Conservation (phyloP, 1,140 invertebrate genomes). For the Drosophila truncata region DNA sequence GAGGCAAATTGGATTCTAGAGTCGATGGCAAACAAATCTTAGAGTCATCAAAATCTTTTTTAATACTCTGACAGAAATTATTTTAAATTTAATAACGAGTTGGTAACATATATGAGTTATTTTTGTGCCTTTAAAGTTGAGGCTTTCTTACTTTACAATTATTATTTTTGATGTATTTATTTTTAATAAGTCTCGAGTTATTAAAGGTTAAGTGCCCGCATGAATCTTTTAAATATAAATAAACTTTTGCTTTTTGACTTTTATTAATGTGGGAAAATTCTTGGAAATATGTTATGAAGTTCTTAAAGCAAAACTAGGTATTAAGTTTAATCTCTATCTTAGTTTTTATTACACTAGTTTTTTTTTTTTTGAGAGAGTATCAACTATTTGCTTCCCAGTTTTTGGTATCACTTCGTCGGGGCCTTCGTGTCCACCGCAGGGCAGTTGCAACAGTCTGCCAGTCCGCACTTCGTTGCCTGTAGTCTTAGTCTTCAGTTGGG, state of each 20-base stretch:
- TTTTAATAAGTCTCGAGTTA: not conserved
- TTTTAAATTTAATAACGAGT: no score
- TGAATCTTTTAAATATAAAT: no score
- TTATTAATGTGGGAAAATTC: not conserved
- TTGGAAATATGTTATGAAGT: not conserved
- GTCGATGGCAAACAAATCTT: conserved; percentile 57
- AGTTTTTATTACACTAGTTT: no score
- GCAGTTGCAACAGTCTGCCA: conserved; percentile 48
- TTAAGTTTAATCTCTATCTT: not conserved
- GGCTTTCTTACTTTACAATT: not conserved
- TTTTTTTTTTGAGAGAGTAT: conserved; percentile 1
- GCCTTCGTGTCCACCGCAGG: conserved; percentile 64
- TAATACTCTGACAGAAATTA: conserved; percentile 13
- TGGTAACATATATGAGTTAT: not conserved
- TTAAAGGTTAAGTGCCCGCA: not conserved
- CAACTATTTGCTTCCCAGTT: not conserved
- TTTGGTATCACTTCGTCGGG: conserved; percentile 33
- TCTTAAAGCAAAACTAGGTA: not conserved
- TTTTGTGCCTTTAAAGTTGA: not conserved
- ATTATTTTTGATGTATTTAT: not conserved
- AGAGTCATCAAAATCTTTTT: conserved; percentile 46
- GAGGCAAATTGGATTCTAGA: conserved; percentile 37
- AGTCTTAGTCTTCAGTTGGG: conserved; percentile 10
- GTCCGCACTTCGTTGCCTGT: conserved; percentile 22
- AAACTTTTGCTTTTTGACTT: no score